Evolutionary conservation across 2,797 vertebrate genomes (phyloP).

Genomic region (Alauda arvensis): DNA sequence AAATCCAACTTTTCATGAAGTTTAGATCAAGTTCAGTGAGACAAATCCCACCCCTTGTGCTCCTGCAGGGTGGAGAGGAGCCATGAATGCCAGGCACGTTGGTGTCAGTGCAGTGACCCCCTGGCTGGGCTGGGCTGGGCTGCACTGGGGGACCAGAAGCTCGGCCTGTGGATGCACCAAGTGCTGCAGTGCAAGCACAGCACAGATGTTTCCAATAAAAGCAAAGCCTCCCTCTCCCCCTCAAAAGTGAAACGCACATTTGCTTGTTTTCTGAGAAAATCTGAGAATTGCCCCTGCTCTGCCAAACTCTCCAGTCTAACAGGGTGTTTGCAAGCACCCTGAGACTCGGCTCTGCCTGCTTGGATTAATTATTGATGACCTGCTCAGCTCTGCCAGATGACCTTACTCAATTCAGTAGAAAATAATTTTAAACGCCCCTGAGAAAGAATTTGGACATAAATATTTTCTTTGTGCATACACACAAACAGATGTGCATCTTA

Average conservation of each 20-base stretch:
- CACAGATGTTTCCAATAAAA: constrained; percentile 49
- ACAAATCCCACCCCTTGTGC: neutral
- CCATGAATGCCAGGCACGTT: neutral
- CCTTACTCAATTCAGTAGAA: constrained; percentile 36
- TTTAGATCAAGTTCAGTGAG: neutral
- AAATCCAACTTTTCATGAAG: neutral
- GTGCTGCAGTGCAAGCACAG: neutral
- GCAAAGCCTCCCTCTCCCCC: neutral
- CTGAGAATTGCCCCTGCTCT: neutral
- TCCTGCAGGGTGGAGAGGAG: neutral
- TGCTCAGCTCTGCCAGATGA: neutral
- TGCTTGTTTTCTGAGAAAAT: constrained; percentile 26
- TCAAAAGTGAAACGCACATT: neutral
- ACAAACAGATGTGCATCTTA: constrained; percentile 25
- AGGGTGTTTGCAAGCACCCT: constrained; percentile 38
- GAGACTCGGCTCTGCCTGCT: constrained; percentile 22
- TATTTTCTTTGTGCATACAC: constrained; percentile 4
- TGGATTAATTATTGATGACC: constrained; percentile 52
- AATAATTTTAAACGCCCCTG: neutral
- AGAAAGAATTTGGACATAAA: constrained; percentile 10
- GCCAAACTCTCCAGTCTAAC: constrained; percentile 21
- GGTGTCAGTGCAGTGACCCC: neutral
- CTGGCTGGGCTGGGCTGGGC: neutral
- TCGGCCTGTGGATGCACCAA: neutral
- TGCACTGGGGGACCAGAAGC: neutral